These are phyloP conservation scores for Hetaerina titia DNA, from an alignment of 2,888 invertebrate species.

Conservation along the genomic window DNA sequence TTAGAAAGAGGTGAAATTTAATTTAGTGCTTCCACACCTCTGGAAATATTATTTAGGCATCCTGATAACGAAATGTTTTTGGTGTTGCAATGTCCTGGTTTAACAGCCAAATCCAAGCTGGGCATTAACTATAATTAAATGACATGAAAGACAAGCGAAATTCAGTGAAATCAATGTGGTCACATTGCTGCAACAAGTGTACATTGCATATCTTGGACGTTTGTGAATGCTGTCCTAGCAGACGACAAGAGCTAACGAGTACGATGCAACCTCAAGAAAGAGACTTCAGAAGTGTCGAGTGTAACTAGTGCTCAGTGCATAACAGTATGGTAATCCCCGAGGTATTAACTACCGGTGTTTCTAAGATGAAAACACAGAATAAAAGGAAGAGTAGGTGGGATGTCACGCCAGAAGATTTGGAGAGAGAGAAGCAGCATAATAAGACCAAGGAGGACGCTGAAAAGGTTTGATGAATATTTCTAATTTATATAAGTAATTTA, in stretches of 20 bases:
- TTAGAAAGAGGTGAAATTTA: no score
- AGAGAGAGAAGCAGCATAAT: constrained; percentile 12
- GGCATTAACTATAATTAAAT: no score
- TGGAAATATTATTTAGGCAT: no score
- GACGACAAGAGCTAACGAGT: not conserved
- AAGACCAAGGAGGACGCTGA: not conserved
- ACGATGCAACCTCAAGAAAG: not conserved
- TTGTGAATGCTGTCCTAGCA: not conserved
- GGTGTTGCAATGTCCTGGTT: no score
- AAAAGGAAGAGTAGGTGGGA: constrained; percentile 55
- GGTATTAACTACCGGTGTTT: not conserved
- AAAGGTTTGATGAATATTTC: not conserved
- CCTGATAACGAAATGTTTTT: no score
- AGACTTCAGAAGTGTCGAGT: not conserved
- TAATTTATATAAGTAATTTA: no score
- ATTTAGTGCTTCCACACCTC: no score
- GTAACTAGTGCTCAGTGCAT: not conserved
- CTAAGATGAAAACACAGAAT: constrained; percentile 48
- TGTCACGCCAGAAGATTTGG: constrained; percentile 55
- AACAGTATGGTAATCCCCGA: constrained; percentile 51
- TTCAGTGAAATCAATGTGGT: no score
- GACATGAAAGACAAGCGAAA: no score
- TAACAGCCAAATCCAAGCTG: no score
- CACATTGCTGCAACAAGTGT: not conserved
- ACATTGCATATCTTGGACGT: not conserved